These are phyloP conservation scores for Sceloporus tristichus DNA, from an alignment of 2,113 vertebrate species.

Conservation along the genomic window DNA sequence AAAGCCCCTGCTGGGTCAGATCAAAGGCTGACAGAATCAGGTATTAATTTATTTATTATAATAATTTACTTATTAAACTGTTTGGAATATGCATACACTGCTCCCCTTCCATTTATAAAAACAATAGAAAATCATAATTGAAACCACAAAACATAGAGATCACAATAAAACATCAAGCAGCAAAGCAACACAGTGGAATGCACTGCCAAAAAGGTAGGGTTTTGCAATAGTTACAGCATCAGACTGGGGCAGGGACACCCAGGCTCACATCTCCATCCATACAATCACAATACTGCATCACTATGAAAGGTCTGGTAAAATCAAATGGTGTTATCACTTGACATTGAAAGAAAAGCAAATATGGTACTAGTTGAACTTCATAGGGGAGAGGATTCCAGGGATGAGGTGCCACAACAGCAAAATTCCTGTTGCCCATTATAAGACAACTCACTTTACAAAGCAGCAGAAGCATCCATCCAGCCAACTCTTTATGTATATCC, in stretches of 20 bases:
- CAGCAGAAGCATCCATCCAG: not conserved
- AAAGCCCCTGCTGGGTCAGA: no score
- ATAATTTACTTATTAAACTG: not conserved
- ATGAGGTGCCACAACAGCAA: not conserved
- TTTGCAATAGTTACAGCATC: no score
- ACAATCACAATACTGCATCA: not conserved
- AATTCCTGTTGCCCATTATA: not conserved
- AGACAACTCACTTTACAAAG: not conserved
- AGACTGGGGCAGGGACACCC: no score
- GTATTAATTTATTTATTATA: no score
- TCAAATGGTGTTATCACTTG: not conserved
- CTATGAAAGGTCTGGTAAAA: not conserved
- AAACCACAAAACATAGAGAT: not conserved
- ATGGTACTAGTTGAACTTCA: not conserved
- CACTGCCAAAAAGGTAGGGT: no score
- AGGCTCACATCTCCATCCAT: not conserved
- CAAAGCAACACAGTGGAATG: not conserved
- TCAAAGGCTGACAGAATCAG: no score
- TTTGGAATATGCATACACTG: not conserved
- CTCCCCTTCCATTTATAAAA: not conserved
- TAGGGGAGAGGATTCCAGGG: not conserved
- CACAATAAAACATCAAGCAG: not conserved
- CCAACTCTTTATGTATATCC: no score
- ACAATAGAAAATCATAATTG: not conserved
- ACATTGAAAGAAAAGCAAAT: not conserved